Evolutionary conservation across 1,140 invertebrate genomes (phyloP).

Genomic region (Macrotrachela quadricornifera): DNA sequence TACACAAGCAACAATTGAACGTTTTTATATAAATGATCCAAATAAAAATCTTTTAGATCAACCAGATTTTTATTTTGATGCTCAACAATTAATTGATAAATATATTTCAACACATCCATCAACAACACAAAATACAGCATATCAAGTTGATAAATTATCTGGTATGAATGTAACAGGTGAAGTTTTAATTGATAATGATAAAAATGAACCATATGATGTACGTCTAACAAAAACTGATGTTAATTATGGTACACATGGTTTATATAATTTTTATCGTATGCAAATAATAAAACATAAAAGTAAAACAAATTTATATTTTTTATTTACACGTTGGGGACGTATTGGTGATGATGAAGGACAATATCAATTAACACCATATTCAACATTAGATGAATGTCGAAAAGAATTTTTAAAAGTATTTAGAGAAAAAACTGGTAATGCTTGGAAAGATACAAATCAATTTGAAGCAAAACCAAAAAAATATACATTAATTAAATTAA

Average conservation of each 20-base stretch:
- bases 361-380: constrained; percentile 35
- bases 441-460: constrained; percentile 24
- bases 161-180: no score
- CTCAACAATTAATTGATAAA: no score
- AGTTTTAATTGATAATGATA: no score
- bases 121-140: no score
- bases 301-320: constrained; percentile 30
- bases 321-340: constrained; percentile 37
- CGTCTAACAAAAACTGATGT: constrained; percentile 34
- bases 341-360: constrained; percentile 31
- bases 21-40: no score
- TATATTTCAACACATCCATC: no score
- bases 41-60: background rate
- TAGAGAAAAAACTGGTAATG: constrained; percentile 34
- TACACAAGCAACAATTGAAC: no score
- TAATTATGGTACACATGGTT: constrained; percentile 24
- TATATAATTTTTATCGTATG: constrained; percentile 38
- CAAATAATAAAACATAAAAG: constrained; percentile 30
- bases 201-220: constrained; percentile 23
- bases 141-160: no score
- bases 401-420: constrained; percentile 37
- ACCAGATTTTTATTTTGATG: no score
- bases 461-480: constrained; percentile 26
- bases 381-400: constrained; percentile 25
- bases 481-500: constrained; percentile 28